phyloP scores from a whole-genome alignment of 2,888 invertebrate genomes.

The Xylota segnis region DNA sequence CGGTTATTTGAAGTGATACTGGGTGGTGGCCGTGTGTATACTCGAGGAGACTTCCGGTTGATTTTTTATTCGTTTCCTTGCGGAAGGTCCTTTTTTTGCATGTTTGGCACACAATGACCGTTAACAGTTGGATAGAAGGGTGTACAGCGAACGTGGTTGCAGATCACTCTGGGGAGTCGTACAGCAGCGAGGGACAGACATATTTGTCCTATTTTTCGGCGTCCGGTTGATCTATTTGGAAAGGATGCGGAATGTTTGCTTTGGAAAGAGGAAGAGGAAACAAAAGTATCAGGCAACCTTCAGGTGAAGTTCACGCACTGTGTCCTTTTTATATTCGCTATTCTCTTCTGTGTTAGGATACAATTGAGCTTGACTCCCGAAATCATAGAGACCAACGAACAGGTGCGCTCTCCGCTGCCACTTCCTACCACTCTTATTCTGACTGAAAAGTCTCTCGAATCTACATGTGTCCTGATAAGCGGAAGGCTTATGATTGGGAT shows the following conservation, averaged over 20 bases:
- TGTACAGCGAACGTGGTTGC: background rate
- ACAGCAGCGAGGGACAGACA: background rate
- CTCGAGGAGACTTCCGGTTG: constrained; percentile 57
- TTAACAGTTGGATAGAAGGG: constrained; percentile 19
- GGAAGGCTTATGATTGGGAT: too few relatives aligned
- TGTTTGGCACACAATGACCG: constrained; percentile 2
- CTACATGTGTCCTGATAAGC: too few relatives aligned
- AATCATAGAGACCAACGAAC: too few relatives aligned
- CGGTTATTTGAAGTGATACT: background rate
- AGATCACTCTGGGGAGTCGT: constrained; percentile 13
- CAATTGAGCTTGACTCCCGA: too few relatives aligned
- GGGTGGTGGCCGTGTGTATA: background rate
- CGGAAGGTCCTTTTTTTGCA: constrained; percentile 27
- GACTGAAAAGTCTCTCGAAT: too few relatives aligned
- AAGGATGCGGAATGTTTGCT: constrained; percentile 20
- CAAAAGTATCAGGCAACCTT: background rate
- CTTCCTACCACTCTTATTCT: too few relatives aligned
- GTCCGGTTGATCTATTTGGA: background rate
- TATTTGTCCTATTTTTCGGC: background rate
- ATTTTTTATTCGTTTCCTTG: constrained; percentile 61
- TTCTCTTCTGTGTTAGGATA: too few relatives aligned
- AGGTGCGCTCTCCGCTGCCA: too few relatives aligned
- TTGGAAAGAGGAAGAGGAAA: background rate
- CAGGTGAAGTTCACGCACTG: background rate
- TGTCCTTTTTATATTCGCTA: too few relatives aligned